Percentiles rank a stretch among this genome's conserved stretches.
These are phyloP conservation scores for Hylomyscus alleni DNA, from an alignment of 2,797 vertebrate species.

Conservation along the genomic window DNA sequence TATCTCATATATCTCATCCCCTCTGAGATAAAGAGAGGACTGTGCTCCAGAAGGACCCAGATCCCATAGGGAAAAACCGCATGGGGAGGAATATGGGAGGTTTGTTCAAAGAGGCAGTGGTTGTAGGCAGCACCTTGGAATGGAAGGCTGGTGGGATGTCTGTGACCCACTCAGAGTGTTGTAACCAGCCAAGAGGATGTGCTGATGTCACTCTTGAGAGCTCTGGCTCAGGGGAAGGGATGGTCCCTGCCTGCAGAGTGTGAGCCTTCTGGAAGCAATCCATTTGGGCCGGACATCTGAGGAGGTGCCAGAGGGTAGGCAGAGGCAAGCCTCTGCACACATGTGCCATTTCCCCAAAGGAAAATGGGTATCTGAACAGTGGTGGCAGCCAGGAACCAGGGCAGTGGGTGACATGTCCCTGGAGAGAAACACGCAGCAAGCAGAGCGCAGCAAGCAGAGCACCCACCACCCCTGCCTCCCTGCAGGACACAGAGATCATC, in stretches of 20 bases:
- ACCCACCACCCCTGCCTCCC: neutral
- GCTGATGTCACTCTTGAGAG: neutral
- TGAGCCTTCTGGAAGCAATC: neutral
- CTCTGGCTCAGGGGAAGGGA: neutral
- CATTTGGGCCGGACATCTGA: neutral
- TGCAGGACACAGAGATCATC: slow-evolving; percentile 98
- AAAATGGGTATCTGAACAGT: neutral
- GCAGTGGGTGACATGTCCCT: fast-evolving
- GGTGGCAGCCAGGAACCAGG: neutral
- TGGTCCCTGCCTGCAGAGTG: neutral
- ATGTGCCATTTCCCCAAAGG: neutral
- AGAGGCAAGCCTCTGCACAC: too few relatives aligned
- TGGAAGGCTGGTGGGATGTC: neutral
- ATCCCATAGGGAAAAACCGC: neutral
- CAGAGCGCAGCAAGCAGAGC: neutral
- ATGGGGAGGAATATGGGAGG: fast-evolving
- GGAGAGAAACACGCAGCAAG: neutral
- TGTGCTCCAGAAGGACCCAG: neutral
- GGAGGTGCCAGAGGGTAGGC: fast-evolving
- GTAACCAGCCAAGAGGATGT: neutral
- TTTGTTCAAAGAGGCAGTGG: neutral
- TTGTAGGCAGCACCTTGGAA: neutral
- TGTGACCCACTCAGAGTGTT: neutral
- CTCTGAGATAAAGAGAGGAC: neutral
- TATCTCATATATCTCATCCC: too few relatives aligned